phyloP scores from a whole-genome alignment of 1,140 invertebrate genomes.

The Drosophila pachea region DNA sequence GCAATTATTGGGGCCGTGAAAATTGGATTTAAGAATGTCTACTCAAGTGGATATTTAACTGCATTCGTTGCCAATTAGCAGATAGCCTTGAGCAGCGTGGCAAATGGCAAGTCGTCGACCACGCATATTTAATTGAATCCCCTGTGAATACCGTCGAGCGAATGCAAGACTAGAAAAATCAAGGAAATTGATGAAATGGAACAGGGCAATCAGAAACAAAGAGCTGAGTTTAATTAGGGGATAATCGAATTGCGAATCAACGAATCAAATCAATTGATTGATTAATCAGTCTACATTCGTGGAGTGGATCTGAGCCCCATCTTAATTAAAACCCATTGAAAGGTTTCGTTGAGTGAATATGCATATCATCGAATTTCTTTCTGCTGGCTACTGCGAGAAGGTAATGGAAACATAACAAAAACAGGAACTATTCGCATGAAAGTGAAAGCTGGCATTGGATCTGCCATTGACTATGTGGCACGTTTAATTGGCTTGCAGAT shows the following conservation, averaged over 20 bases:
- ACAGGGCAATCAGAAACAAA: slow-evolving; percentile 22
- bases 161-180: not conserved
- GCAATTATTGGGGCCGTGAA: not conserved
- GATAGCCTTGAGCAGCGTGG: too few species aligned
- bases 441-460: not conserved
- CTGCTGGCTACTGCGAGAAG: not conserved
- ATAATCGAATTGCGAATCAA: slow-evolving; percentile 20
- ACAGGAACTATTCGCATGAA: not conserved
- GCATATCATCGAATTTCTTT: not conserved
- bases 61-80: slow-evolving; percentile 3
- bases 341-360: not conserved
- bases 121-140: slow-evolving; percentile 4
- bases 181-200: slow-evolving; percentile 6
- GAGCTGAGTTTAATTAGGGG: slow-evolving; percentile 27
- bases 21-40: not conserved
- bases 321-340: slow-evolving; percentile 7
- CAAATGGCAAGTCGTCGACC: too few species aligned
- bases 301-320: slow-evolving; percentile 17
- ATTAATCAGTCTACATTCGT: slow-evolving; percentile 25
- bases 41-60: not conserved
- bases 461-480: not conserved
- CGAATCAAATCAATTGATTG: slow-evolving; percentile 28
- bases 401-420: slow-evolving; percentile 26
- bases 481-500: not conserved
- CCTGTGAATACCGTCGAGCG: not conserved